A percentile compares a stretch with the other conserved stretches of the same genome.
phyloP scores from a whole-genome alignment of 1,140 invertebrate genomes.

The Steinernema khuongi region DNA sequence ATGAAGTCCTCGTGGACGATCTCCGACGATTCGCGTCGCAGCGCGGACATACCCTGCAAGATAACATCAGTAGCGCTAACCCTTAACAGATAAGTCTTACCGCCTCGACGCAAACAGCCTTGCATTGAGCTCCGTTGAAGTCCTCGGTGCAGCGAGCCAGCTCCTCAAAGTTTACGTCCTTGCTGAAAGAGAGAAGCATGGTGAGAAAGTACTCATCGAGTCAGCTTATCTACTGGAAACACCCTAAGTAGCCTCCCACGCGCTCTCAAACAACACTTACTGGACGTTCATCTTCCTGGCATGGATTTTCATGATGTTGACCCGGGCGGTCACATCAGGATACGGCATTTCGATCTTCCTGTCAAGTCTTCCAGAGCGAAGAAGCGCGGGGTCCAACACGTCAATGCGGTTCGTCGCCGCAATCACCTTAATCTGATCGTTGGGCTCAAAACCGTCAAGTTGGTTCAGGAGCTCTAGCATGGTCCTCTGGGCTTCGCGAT shows the following conservation, averaged over 20 bases:
- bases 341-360: conserved; percentile 99
- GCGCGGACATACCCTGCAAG: conserved; percentile 89
- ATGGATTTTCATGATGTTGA: conserved; percentile 98
- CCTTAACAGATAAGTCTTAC: conserved; percentile 64
- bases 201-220: too few species aligned
- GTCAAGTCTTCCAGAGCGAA: conserved; percentile 87
- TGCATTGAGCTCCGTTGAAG: conserved; percentile 99
- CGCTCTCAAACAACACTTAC: conserved; percentile 58
- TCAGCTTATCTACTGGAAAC: too few species aligned
- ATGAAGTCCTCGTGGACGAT: conserved; percentile 99
- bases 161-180: conserved; percentile 97
- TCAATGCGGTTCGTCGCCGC: conserved; percentile 99
- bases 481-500: conserved; percentile 85
- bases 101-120: conserved; percentile 99
- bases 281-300: conserved; percentile 97
- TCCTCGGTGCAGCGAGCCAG: conserved; percentile 95
- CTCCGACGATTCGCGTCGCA: conserved; percentile 81
- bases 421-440: conserved; percentile 85
- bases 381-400: conserved; percentile 93
- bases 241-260: too few species aligned
- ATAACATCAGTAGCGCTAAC: conserved; percentile 31
- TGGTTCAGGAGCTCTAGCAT: not conserved
- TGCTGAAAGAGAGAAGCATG: too few species aligned
- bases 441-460: not conserved
- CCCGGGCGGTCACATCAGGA: conserved; percentile 96